Percentiles rank a stretch among this genome's conserved stretches.
Evolutionary conservation across 2,797 vertebrate genomes (phyloP).

Genomic region (Rachycentron canadum): DNA sequence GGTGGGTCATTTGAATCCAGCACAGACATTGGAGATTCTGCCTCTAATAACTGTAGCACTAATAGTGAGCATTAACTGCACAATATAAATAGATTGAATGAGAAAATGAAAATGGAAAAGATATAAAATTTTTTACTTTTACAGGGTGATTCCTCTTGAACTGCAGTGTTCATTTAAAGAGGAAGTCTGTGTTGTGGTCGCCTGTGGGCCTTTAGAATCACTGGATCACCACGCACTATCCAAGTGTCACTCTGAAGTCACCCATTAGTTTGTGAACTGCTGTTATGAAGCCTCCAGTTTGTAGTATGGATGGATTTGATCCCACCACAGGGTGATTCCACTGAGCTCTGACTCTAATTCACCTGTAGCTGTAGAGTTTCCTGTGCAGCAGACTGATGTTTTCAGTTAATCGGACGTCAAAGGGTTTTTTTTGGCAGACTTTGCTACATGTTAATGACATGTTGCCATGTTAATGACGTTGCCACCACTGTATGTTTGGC

Average conservation of each 20-base stretch:
- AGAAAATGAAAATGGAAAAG: too few species aligned
- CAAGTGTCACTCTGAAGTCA: too few species aligned
- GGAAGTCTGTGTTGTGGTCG: constrained; percentile 11
- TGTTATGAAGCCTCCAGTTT: too few species aligned
- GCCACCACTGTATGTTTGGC: background rate
- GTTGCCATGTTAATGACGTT: background rate
- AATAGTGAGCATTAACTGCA: background rate
- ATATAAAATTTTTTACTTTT: background rate
- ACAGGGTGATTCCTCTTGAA: background rate
- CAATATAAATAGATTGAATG: background rate
- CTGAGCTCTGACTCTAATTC: background rate
- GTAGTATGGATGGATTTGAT: too few species aligned
- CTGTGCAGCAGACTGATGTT: background rate
- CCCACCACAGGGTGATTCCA: background rate
- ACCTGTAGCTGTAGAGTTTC: background rate
- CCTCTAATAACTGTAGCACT: background rate
- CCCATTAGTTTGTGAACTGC: too few species aligned
- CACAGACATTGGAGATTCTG: background rate
- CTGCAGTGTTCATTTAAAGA: constrained; percentile 3
- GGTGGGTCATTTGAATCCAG: background rate
- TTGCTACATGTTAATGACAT: background rate
- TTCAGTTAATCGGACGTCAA: background rate
- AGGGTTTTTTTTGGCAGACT: background rate
- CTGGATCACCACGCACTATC: background rate
- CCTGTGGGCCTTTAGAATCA: background rate